Evolutionary conservation across 1,140 invertebrate species (phyloP).

Genomic region (Drosophila nebulosa): DNA sequence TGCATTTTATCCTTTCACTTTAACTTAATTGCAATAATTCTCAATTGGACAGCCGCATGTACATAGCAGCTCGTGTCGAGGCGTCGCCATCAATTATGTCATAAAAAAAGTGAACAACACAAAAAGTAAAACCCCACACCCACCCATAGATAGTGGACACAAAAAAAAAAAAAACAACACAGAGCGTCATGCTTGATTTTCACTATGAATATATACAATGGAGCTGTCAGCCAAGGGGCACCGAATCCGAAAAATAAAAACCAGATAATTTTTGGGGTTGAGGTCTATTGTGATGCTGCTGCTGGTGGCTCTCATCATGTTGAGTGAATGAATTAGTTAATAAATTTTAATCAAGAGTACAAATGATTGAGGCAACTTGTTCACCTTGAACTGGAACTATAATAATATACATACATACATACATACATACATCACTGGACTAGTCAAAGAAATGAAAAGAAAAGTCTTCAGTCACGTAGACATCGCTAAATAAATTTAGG

Average conservation of each 20-base stretch:
- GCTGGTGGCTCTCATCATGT: slow-evolving; percentile 5
- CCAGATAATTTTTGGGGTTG: slow-evolving; percentile 28
- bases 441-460: background rate
- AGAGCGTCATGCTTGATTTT: slow-evolving; percentile 1
- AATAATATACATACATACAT: slow-evolving; percentile 3
- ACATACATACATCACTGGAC: background rate
- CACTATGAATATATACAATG: background rate
- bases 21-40: slow-evolving; percentile 7
- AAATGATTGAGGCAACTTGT: slow-evolving; percentile 18
- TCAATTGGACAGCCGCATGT: slow-evolving; percentile 2
- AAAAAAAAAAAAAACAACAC: background rate
- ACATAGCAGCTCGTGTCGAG: slow-evolving; percentile 46
- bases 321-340: slow-evolving; percentile 49
- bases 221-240: slow-evolving; percentile 6
- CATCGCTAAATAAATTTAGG: background rate
- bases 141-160: background rate
- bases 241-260: background rate
- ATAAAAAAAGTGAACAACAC: slow-evolving; percentile 35
- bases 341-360: slow-evolving; percentile 57
- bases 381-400: slow-evolving; percentile 47
- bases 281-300: slow-evolving; percentile 9
- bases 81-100: slow-evolving; percentile 56
- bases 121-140: background rate
- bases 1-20: slow-evolving; percentile 44
- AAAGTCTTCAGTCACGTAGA: background rate